Evolutionary conservation across 2,797 vertebrate species (phyloP).

Genomic region (Schizopygopsis malacanthus): DNA sequence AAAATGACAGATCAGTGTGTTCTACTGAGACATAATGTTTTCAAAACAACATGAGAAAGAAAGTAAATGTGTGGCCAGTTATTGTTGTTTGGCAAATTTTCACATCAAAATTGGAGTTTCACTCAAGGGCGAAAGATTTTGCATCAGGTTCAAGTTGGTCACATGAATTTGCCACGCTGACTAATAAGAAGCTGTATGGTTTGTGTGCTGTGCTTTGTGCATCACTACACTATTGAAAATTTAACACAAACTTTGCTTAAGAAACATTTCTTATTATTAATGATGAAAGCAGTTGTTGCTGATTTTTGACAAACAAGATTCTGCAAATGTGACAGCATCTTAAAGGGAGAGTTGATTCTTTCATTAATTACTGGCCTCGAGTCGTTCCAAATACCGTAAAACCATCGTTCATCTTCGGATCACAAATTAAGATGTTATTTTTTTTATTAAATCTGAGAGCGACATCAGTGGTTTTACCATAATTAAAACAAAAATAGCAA

Average conservation of each 20-base stretch:
- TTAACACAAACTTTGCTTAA: neutral
- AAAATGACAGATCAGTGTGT: conserved; percentile 6
- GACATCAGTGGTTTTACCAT: too few species aligned
- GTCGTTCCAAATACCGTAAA: too few species aligned
- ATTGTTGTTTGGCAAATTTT: neutral
- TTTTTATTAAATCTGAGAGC: too few species aligned
- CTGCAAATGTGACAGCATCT: neutral
- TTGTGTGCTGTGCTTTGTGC: neutral
- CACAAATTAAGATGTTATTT: too few species aligned
- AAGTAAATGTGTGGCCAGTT: neutral
- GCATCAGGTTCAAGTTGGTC: neutral
- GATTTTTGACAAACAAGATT: neutral
- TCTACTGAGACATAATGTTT: neutral
- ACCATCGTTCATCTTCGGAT: too few species aligned
- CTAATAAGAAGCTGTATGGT: neutral
- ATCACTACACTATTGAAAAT: neutral
- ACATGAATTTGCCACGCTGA: neutral
- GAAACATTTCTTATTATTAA: neutral
- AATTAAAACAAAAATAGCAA: too few species aligned
- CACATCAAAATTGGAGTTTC: neutral
- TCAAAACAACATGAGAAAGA: neutral
- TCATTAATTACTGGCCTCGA: too few species aligned
- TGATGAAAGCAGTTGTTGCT: neutral
- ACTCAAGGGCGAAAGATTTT: neutral
- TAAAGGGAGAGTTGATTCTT: neutral